These are phyloP conservation scores for Kryptolebias ocellatus DNA, from an alignment of 2,797 vertebrate species.

Conservation along the genomic window DNA sequence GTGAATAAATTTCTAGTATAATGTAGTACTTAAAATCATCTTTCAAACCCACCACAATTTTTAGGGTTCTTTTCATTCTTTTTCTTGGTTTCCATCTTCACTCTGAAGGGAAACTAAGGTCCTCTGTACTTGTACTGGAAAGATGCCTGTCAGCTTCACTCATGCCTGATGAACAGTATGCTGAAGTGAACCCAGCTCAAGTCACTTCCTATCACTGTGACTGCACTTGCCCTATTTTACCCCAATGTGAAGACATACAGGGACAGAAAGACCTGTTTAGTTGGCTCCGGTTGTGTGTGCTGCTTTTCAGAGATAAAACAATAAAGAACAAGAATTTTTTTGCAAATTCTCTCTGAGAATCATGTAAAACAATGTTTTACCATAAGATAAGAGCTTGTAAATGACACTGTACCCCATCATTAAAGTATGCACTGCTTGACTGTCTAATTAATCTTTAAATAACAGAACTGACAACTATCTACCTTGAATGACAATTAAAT, in stretches of 20 bases:
- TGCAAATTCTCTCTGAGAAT: background rate
- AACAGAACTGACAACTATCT: too few relatives aligned
- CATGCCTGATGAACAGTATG: conserved; percentile 38
- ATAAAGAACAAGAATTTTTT: background rate
- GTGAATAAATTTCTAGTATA: conserved; percentile 20
- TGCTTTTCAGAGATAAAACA: background rate
- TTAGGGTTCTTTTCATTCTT: conserved; percentile 4
- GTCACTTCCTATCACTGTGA: conserved; percentile 56
- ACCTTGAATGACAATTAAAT: background rate
- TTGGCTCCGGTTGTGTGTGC: background rate
- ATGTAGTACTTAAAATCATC: conserved; percentile 9
- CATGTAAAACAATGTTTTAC: background rate
- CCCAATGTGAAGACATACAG: conserved; percentile 22
- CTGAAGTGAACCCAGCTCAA: conserved; percentile 42
- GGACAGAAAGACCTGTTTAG: conserved; percentile 21
- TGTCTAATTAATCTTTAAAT: background rate
- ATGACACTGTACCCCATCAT: background rate
- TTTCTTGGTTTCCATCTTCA: conserved; percentile 21
- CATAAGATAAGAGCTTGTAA: background rate
- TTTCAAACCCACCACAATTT: conserved; percentile 1
- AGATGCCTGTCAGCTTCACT: conserved; percentile 56
- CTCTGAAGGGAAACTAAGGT: conserved; percentile 18
- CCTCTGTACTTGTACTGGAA: conserved; percentile 34
- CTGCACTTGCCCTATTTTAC: conserved; percentile 30
- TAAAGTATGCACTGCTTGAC: background rate